Evolutionary conservation across 2,113 vertebrate species (phyloP).

Genomic region (Eudyptes chrysolophus): DNA sequence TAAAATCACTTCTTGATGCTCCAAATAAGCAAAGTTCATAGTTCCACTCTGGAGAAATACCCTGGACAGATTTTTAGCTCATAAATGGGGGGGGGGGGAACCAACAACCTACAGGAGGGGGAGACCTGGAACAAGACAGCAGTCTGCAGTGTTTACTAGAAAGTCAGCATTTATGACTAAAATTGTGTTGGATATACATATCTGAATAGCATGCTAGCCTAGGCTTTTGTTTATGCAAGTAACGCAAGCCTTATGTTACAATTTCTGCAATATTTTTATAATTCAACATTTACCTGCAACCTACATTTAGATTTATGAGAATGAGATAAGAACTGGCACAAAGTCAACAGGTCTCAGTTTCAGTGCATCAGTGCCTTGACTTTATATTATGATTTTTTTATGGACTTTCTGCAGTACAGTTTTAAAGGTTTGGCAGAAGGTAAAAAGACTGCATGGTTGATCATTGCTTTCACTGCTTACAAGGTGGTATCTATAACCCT

Average conservation of each 20-base stretch:
- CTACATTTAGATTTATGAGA: background rate
- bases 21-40: background rate
- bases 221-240: background rate
- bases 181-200: background rate
- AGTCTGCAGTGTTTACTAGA: background rate
- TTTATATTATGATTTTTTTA: background rate
- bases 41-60: background rate
- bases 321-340: background rate
- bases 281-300: background rate
- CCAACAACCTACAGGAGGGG: background rate
- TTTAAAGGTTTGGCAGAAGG: conserved; percentile 9
- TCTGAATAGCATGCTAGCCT: background rate
- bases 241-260: background rate
- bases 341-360: conserved; percentile 2
- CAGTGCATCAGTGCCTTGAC: background rate
- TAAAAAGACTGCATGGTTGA: background rate
- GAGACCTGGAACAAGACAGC: background rate
- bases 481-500: background rate
- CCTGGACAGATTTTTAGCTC: background rate
- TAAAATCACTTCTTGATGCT: background rate
- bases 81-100: background rate
- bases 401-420: background rate
- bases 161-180: background rate
- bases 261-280: background rate
- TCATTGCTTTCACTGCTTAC: background rate